Evolutionary conservation across 2,113 vertebrate genomes (phyloP).

Genomic region (Esox niger): DNA sequence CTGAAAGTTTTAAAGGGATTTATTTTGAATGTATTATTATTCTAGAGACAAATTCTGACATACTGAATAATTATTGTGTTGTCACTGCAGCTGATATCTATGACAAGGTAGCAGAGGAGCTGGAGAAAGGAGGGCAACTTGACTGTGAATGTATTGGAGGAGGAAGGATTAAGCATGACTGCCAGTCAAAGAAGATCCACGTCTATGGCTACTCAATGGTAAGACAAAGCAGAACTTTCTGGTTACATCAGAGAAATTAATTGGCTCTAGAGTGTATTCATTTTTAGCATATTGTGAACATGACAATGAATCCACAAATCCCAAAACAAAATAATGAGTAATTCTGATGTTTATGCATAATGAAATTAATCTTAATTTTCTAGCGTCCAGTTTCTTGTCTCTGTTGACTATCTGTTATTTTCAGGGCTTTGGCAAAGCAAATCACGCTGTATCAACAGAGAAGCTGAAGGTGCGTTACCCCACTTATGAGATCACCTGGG

Average conservation of each 20-base stretch:
- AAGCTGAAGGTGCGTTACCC: constrained; percentile 85
- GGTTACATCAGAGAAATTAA: neutral
- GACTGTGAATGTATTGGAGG: constrained; percentile 89
- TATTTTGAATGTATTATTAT: too few species aligned
- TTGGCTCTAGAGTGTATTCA: neutral
- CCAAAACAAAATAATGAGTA: too few species aligned
- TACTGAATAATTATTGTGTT: too few species aligned
- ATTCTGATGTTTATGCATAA: too few species aligned
- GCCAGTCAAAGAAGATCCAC: constrained; percentile 81
- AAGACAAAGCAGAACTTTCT: constrained; percentile 30
- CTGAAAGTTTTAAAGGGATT: too few species aligned
- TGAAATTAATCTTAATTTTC: too few species aligned
- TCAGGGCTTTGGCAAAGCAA: constrained; percentile 91
- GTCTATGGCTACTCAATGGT: constrained; percentile 95
- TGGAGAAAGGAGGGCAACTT: constrained; percentile 72
- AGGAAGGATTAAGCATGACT: constrained; percentile 82
- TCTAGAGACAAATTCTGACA: too few species aligned
- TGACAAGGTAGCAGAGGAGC: constrained; percentile 77
- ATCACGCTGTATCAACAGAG: constrained; percentile 82
- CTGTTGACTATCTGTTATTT: constrained; percentile 9
- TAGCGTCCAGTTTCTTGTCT: neutral
- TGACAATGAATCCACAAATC: neutral
- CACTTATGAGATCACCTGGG: constrained; percentile 88
- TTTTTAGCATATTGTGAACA: neutral
- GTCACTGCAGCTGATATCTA: constrained; percentile 80